These are phyloP conservation scores for Cephonodes hylas DNA, from an alignment of 2,888 invertebrate species.

Conservation along the genomic window DNA sequence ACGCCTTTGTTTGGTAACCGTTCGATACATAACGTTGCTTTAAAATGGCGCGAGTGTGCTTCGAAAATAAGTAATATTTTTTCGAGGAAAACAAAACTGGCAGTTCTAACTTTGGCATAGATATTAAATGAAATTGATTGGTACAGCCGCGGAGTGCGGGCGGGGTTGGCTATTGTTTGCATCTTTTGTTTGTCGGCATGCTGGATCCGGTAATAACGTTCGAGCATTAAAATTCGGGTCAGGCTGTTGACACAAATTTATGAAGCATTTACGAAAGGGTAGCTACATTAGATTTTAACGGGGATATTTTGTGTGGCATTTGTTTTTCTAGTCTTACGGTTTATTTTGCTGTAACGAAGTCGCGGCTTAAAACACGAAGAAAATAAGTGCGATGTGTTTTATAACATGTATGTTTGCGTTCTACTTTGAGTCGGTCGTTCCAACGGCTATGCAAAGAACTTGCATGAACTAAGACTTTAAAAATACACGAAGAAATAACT, in stretches of 20 bases:
- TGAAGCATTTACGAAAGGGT: conserved; percentile 61
- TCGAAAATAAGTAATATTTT: neutral
- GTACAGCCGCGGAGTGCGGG: conserved; percentile 29
- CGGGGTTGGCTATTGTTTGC: conserved; percentile 55
- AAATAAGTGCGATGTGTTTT: neutral
- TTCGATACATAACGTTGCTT: neutral
- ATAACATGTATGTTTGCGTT: neutral
- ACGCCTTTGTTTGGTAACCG: neutral
- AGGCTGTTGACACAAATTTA: conserved; percentile 75
- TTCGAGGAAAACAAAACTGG: neutral
- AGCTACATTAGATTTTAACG: conserved; percentile 47
- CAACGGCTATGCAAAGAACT: neutral
- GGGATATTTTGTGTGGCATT: conserved; percentile 2
- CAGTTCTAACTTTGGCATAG: neutral
- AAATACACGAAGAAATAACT: neutral
- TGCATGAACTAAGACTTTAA: neutral
- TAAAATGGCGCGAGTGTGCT: neutral
- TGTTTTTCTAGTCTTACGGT: neutral
- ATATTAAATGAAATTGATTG: conserved; percentile 20
- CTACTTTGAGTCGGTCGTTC: neutral
- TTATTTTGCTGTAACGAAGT: neutral
- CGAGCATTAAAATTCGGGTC: conserved; percentile 73
- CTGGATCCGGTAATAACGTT: conserved; percentile 65
- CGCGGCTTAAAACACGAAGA: neutral
- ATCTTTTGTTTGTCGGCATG: conserved; percentile 67